Conservation (phyloP, 92 coral and sea anemone species). For the Umimayanthus chanpuru region DNA sequence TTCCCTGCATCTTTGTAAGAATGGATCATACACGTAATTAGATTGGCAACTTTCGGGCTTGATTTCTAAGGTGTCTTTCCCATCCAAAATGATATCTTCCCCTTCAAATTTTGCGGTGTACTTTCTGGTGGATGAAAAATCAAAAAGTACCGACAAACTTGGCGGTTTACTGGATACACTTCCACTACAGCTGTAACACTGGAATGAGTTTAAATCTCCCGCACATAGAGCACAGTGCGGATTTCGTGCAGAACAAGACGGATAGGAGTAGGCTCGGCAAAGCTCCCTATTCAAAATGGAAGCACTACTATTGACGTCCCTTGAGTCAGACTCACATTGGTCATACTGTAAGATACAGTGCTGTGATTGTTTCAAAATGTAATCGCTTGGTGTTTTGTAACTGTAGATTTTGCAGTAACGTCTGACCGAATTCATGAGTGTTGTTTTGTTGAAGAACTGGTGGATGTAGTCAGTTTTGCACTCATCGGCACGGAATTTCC, state of each 20-base stretch:
- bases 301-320: neutral
- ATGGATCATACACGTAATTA: neutral
- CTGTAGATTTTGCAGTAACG: neutral
- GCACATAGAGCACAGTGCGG: slow-evolving; percentile 5
- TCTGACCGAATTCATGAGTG: neutral
- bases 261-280: neutral
- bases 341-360: neutral
- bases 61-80: neutral
- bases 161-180: neutral
- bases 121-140: neutral
- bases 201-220: neutral
- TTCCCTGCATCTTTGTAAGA: neutral
- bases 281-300: neutral
- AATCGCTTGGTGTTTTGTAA: neutral
- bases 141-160: neutral
- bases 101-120: neutral
- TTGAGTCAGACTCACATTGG: neutral
- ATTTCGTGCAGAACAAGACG: neutral
- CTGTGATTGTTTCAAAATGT: neutral
- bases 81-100: neutral
- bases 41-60: neutral
- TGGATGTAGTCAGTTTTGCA: neutral
- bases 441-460: neutral
- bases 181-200: neutral
- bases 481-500: neutral